phyloP scores from a whole-genome alignment of 2,888 invertebrate species.

The Margaritifera margaritifera region DNA sequence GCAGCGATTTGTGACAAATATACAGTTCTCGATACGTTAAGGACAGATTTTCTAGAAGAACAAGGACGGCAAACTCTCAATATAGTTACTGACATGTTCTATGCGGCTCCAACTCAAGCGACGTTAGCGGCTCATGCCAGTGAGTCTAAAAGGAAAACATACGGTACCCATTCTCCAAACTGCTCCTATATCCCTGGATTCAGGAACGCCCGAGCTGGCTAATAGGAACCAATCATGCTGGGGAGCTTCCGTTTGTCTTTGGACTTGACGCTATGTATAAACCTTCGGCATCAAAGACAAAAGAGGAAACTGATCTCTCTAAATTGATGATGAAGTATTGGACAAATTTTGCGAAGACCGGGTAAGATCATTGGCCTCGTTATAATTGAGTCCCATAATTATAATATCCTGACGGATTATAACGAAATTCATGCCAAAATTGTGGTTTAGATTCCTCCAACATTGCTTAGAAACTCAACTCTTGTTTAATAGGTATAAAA shows the following conservation, averaged over 20 bases:
- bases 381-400: too few species aligned
- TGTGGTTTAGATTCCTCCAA: constrained; percentile 73
- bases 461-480: constrained; percentile 95
- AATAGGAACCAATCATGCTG: constrained; percentile 91
- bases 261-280: constrained; percentile 81
- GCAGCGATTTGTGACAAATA: constrained; percentile 36
- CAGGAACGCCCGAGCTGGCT: too few species aligned
- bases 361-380: too few species aligned
- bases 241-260: constrained; percentile 94
- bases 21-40: constrained; percentile 3
- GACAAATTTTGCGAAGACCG: too few species aligned
- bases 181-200: too few species aligned
- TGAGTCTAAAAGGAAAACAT: too few species aligned
- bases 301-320: constrained; percentile 89
- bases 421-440: too few species aligned
- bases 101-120: constrained; percentile 76
- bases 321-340: constrained; percentile 92
- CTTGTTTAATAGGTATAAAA: too few species aligned
- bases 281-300: constrained; percentile 34
- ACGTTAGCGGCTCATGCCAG: too few species aligned
- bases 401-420: too few species aligned
- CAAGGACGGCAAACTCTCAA: constrained; percentile 26
- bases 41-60: constrained; percentile 4
- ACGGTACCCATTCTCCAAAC: too few species aligned
- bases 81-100: constrained; percentile 31